phyloP scores from a whole-genome alignment of 2,888 invertebrate genomes.

The Caenorhabditis sinica region DNA sequence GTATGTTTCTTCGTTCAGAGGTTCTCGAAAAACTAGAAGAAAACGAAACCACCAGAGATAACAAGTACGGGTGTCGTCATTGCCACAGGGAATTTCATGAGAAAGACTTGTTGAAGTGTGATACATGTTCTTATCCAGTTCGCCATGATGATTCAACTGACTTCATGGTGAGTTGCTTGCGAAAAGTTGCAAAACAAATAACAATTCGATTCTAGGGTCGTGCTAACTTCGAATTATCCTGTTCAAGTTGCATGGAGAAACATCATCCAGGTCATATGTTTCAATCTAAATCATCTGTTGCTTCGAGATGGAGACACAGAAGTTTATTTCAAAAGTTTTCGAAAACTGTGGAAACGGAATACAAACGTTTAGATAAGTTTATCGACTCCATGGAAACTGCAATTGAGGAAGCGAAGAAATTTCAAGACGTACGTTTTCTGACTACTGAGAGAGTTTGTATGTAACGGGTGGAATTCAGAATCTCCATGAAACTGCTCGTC shows the following conservation, averaged over 20 bases:
- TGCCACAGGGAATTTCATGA: conserved; percentile 13
- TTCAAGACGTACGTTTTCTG: neutral
- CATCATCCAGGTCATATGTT: neutral
- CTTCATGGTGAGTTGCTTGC: neutral
- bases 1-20: conserved; percentile 12
- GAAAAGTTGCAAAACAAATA: neutral
- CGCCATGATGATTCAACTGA: neutral
- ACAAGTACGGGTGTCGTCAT: neutral
- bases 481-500: conserved; percentile 28
- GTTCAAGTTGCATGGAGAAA: neutral
- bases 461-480: neutral
- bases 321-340: neutral
- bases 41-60: neutral
- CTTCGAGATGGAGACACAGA: conserved; percentile 15
- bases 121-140: neutral
- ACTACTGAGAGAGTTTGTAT: too few relatives aligned
- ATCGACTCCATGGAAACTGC: neutral
- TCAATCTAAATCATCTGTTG: neutral
- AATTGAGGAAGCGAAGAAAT: neutral
- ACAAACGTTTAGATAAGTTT: neutral
- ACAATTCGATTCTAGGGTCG: conserved; percentile 10
- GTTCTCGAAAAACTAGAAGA: conserved; percentile 24
- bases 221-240: neutral
- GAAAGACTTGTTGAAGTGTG: conserved; percentile 8
- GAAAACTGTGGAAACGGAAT: conserved; percentile 7